These are phyloP conservation scores for Orussus abietinus DNA, from an alignment of 1,140 invertebrate species.

Conservation along the genomic window DNA sequence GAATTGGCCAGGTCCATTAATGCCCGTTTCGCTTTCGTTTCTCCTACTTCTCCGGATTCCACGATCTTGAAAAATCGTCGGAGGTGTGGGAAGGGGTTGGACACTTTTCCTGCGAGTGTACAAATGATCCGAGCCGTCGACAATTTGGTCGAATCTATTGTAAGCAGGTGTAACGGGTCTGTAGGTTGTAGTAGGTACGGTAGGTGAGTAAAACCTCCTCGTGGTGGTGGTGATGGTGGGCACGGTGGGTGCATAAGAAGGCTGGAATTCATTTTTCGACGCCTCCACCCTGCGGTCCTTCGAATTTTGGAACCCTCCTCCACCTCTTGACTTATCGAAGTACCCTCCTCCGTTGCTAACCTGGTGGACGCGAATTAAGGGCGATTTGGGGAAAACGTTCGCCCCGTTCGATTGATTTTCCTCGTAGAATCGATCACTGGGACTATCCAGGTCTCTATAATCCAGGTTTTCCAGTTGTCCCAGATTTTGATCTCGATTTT, in stretches of 20 bases:
- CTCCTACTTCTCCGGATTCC: constrained; percentile 5
- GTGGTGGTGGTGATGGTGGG: constrained; percentile 45
- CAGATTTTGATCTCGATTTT: no score
- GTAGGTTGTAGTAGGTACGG: constrained; percentile 37
- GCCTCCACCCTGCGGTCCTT: background rate
- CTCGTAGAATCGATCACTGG: no score
- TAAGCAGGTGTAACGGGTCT: constrained; percentile 31
- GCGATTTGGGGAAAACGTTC: no score
- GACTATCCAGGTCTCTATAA: no score
- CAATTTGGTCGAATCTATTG: constrained; percentile 31
- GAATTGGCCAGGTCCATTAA: no score
- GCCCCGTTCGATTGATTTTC: no score
- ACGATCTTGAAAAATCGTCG: constrained; percentile 13
- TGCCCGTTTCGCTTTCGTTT: constrained; percentile 7
- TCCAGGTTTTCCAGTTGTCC: no score
- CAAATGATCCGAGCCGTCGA: constrained; percentile 37
- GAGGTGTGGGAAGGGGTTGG: background rate
- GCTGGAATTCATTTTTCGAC: constrained; percentile 29
- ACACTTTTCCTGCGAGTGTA: constrained; percentile 22
- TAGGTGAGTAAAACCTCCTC: constrained; percentile 42
- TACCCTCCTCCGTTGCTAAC: constrained; percentile 17
- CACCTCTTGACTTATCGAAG: background rate
- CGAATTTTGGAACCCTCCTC: background rate
- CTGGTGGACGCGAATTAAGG: constrained; percentile 31
- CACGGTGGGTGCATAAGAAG: constrained; percentile 44